These are phyloP conservation scores for Phymanthus crucifer DNA, from an alignment of 92 coral and sea anemone species.

Conservation along the genomic window DNA sequence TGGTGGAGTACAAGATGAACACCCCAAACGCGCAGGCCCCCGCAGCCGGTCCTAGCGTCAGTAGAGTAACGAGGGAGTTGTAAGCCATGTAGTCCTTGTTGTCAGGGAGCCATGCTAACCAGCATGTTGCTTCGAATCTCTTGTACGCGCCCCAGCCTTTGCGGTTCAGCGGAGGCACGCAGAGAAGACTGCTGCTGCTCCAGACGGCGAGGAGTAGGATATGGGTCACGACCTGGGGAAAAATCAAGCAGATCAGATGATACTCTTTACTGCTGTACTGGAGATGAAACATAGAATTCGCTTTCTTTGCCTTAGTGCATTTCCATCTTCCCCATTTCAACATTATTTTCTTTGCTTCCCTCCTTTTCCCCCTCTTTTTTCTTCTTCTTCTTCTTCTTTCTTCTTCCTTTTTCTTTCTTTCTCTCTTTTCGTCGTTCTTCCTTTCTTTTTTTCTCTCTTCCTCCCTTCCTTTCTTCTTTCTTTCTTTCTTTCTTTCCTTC, in stretches of 20 bases:
- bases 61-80: slow-evolving; percentile 17
- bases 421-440: not conserved
- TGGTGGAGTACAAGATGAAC: not conserved
- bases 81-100: slow-evolving; percentile 16
- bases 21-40: not conserved
- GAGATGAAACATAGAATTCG: not conserved
- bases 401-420: too few species aligned
- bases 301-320: not conserved
- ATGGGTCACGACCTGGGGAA: slow-evolving; percentile 11
- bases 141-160: slow-evolving; percentile 27
- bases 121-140: slow-evolving; percentile 36
- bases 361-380: too few species aligned
- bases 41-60: slow-evolving; percentile 25
- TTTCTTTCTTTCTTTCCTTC: too few species aligned
- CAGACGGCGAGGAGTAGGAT: slow-evolving; percentile 20
- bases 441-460: not conserved
- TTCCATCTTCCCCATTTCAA: too few species aligned
- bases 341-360: too few species aligned
- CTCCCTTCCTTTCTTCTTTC: too few species aligned
- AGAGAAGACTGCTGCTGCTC: slow-evolving; percentile 21
- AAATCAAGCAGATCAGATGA: not conserved
- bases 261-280: not conserved
- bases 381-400: too few species aligned
- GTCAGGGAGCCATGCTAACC: slow-evolving; percentile 42
- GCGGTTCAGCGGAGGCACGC: slow-evolving; percentile 37